Base-by-base conservation (phyloP, 2,888 invertebrate genomes). In the Sphaerophoria rueppellii region DNA sequence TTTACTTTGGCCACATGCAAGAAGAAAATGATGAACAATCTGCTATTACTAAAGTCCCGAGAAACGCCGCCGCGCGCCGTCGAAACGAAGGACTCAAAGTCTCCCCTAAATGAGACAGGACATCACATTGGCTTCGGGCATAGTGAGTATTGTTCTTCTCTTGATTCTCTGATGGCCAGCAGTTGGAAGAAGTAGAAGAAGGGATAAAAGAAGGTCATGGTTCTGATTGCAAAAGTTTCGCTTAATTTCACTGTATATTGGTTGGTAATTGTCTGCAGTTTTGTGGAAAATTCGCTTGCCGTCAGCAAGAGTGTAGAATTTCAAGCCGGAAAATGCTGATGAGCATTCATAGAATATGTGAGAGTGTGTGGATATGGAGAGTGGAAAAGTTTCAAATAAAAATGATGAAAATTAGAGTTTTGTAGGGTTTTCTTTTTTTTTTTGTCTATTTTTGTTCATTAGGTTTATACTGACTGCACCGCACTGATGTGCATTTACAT, bases 191-290 rank as follows among this genome's bases (percentile, higher is more conserved):
- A 9, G 6, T 2, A 40, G 34, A n/a, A 5, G 55, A 55, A 7
- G 34, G 14, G 54, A n/a, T 74, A 43, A 55, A 58, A 70, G 58
- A 83, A 83, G 83, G 83, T 83, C 83, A 83, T 75, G 83, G 80
- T 46, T 79, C 52, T 83, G 83, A 83, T 83, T 83, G 83, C 75
- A 69, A 83, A 83, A 83, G 83, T 80, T 83, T 80, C 78, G 75
- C 80, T 83, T 80, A 79, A 80, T 83, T 83, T 80, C 55, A 75
- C 65, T 71, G 48, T 67, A 67, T 79, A 83, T 83, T 69, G 71
- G 75, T 72, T 75, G 71, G 79, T 83, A 79, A 79, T 83, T 79
- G 79, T 83, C 74, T 83, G 80, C 83, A 69, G 77, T 63, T 58
- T 52, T 35, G 43, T 54, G 16, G 32, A 7, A 58, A 5, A 65